These are phyloP conservation scores for Spisula solida DNA, from an alignment of 2,888 invertebrate species.

Conservation along the genomic window DNA sequence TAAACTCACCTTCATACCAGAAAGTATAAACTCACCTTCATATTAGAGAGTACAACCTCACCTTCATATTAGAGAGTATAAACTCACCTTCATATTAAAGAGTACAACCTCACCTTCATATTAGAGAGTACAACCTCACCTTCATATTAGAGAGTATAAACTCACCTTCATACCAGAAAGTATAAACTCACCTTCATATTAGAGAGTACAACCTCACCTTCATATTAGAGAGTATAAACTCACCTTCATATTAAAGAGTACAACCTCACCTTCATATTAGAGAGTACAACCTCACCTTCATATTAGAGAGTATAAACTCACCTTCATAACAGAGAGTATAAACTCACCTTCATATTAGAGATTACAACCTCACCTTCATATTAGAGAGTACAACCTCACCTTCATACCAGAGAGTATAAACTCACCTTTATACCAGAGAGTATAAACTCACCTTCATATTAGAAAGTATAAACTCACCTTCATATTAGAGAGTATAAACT, in stretches of 20 bases:
- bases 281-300: neutral
- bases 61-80: slow-evolving; percentile 45
- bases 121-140: slow-evolving; percentile 5
- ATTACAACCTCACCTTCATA: neutral
- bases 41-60: slow-evolving; percentile 1
- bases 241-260: neutral
- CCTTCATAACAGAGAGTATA: slow-evolving; percentile 43
- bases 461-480: slow-evolving; percentile 42
- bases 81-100: neutral
- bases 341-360: neutral
- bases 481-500: slow-evolving; percentile 44
- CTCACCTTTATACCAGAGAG: too few species aligned
- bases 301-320: slow-evolving; percentile 43
- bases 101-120: neutral
- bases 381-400: slow-evolving; percentile 5
- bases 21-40: slow-evolving; percentile 40
- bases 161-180: too few species aligned
- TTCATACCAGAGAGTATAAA: slow-evolving; percentile 44
- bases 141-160: slow-evolving; percentile 46
- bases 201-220: neutral
- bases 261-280: neutral
- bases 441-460: slow-evolving; percentile 34
- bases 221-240: slow-evolving; percentile 44
- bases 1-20: slow-evolving; percentile 30
- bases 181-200: slow-evolving; percentile 34